These are phyloP conservation scores for Rhynchomys soricoides DNA, from an alignment of 2,113 vertebrate species.

Conservation along the genomic window DNA sequence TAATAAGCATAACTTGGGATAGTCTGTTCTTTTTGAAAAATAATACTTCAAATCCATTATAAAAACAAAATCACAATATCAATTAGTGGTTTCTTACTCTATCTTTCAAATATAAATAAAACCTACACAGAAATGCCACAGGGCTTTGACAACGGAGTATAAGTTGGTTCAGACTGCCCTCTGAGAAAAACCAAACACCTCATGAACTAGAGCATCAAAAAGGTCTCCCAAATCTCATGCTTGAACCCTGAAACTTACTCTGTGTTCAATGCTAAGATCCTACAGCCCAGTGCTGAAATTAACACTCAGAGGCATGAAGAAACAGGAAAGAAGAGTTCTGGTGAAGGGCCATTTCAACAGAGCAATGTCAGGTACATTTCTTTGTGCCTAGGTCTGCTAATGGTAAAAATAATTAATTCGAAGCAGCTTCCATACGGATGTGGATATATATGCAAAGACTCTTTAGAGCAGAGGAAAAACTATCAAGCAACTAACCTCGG, in stretches of 20 bases:
- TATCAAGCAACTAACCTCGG: background rate
- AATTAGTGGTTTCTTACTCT: constrained; percentile 26
- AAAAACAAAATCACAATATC: constrained; percentile 30
- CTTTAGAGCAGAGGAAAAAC: background rate
- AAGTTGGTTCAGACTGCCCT: background rate
- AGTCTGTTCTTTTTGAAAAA: constrained; percentile 9
- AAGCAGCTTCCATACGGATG: background rate
- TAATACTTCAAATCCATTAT: constrained; percentile 16
- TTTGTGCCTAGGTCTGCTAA: background rate
- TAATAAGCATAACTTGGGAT: background rate
- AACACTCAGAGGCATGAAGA: background rate
- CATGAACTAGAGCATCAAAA: background rate
- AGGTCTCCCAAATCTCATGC: background rate
- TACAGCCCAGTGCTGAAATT: background rate
- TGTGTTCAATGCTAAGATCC: background rate
- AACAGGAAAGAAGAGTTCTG: background rate
- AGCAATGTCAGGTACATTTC: background rate
- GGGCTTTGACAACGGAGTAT: background rate
- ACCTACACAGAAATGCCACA: constrained; percentile 19
- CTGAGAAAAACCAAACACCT: constrained; percentile 1
- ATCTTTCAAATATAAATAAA: constrained; percentile 16
- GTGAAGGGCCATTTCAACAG: background rate
- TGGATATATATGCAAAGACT: background rate
- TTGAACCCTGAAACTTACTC: background rate
- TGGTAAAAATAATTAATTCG: constrained; percentile 45